Conservation (phyloP, 2,797 vertebrate species). For the Crotalus adamanteus region DNA sequence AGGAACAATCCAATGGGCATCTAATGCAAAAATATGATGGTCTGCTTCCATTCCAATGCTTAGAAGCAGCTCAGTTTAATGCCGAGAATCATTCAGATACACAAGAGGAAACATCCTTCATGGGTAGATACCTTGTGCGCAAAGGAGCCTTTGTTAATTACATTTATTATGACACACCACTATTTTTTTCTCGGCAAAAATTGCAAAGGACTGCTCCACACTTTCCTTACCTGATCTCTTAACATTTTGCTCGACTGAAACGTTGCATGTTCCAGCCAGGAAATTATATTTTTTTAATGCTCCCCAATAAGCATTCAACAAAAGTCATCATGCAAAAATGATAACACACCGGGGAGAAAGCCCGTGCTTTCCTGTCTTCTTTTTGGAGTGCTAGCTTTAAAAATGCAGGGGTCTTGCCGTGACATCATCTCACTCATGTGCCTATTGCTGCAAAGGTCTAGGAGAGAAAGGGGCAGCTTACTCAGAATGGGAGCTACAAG, state of each 20-base stretch:
- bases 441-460: background rate
- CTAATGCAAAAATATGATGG: background rate
- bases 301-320: background rate
- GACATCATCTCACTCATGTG: background rate
- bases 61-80: background rate
- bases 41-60: background rate
- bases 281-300: background rate
- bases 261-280: background rate
- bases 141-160: background rate
- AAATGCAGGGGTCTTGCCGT: background rate
- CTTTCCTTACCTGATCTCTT: background rate
- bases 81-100: background rate
- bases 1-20: background rate
- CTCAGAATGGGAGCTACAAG: background rate
- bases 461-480: background rate
- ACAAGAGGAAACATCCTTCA: background rate
- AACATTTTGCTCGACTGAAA: background rate
- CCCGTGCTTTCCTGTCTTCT: too few species aligned
- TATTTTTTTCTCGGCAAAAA: background rate
- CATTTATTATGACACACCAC: background rate
- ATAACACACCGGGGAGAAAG: background rate
- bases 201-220: background rate
- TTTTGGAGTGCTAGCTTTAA: background rate
- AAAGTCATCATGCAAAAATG: background rate
- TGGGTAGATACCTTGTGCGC: background rate